These are phyloP conservation scores for Drosophila anomelani DNA, from an alignment of 2,888 invertebrate species.

Conservation along the genomic window DNA sequence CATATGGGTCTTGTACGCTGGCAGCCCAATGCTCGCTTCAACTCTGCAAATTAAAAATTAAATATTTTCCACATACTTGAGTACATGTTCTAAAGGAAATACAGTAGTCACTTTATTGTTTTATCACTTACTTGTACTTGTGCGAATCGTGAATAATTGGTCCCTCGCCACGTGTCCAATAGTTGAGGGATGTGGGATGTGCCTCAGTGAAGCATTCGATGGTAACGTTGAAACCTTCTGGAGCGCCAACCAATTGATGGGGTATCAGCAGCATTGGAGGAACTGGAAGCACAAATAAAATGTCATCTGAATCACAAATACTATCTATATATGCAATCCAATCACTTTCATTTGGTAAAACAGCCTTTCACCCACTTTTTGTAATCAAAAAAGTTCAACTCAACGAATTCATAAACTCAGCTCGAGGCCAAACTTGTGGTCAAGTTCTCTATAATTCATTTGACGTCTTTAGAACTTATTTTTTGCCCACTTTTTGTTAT, in stretches of 20 bases:
- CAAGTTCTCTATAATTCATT: constrained; percentile 63
- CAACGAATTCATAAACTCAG: constrained; percentile 20
- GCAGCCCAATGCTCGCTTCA: constrained; percentile 89
- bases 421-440: constrained; percentile 29
- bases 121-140: constrained; percentile 88
- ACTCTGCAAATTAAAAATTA: constrained; percentile 67
- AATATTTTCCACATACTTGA: not conserved
- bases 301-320: not conserved
- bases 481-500: constrained; percentile 13
- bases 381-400: constrained; percentile 30
- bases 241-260: constrained; percentile 94
- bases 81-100: not conserved
- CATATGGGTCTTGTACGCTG: constrained; percentile 95
- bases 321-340: not conserved
- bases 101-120: too few relatives aligned
- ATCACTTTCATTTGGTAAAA: constrained; percentile 10
- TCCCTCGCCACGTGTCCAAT: constrained; percentile 94
- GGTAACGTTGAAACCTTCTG: constrained; percentile 92
- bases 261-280: constrained; percentile 96
- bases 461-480: constrained; percentile 48
- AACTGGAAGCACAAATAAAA: constrained; percentile 86
- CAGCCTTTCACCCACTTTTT: constrained; percentile 4
- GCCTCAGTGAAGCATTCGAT: constrained; percentile 96
- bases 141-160: constrained; percentile 94
- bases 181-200: constrained; percentile 95